Conservation (phyloP, 1,140 invertebrate genomes). For the Cherax destructor region DNA sequence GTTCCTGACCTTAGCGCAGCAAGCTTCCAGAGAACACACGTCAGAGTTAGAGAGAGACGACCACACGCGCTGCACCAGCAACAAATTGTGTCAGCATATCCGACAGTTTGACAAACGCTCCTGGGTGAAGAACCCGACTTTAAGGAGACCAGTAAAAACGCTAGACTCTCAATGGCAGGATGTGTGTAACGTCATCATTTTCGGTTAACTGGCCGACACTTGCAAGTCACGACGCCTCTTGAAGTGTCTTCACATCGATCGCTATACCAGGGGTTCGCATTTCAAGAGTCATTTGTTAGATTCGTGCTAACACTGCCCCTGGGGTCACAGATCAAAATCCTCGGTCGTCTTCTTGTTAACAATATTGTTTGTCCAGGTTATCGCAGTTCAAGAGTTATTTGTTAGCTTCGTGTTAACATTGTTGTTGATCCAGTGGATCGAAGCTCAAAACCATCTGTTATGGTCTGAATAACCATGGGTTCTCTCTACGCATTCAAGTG, state of each 20-base stretch:
- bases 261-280: not conserved
- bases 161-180: not conserved
- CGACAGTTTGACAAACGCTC: not conserved
- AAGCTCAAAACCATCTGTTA: too few relatives aligned
- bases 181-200: not conserved
- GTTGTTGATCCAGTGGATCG: too few relatives aligned
- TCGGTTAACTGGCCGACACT: not conserved
- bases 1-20: too few relatives aligned
- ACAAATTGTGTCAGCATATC: too few relatives aligned
- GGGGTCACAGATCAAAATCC: not conserved
- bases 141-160: not conserved
- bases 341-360: not conserved
- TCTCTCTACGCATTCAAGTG: too few relatives aligned
- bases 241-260: not conserved
- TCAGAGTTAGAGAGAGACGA: too few relatives aligned
- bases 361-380: too few relatives aligned
- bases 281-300: not conserved
- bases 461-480: too few relatives aligned
- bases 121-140: not conserved
- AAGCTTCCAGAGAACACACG: too few relatives aligned
- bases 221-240: not conserved
- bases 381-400: too few relatives aligned
- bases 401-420: too few relatives aligned
- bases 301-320: not conserved
- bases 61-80: too few relatives aligned